These are phyloP conservation scores for Metridium senile DNA, from an alignment of 92 coral and sea anemone species.

Conservation along the genomic window DNA sequence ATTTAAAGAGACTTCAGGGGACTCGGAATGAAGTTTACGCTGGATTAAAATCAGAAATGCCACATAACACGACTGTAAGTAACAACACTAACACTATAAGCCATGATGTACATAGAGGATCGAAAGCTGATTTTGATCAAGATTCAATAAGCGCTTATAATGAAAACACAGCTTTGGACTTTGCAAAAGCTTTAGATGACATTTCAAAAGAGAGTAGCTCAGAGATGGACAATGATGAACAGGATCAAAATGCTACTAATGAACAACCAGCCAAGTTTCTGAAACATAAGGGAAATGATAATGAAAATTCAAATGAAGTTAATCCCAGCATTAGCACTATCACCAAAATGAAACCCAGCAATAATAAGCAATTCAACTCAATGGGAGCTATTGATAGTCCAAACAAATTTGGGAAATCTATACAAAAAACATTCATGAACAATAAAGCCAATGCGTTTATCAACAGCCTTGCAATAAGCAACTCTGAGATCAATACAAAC, in stretches of 20 bases:
- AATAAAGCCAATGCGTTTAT: no score
- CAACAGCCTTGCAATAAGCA: no score
- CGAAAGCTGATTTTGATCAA: neutral
- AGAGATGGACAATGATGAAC: neutral
- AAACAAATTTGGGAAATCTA: no score
- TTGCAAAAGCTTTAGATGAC: neutral
- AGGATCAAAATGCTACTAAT: no score
- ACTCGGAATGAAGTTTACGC: neutral
- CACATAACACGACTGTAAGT: neutral
- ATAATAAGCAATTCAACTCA: no score
- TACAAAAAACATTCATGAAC: no score
- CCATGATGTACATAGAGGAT: no score
- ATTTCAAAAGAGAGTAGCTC: neutral
- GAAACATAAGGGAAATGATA: neutral
- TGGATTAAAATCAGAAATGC: constrained; percentile 16
- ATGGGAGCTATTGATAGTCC: no score
- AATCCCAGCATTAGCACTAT: no score
- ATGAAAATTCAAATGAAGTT: neutral
- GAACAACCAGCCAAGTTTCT: no score
- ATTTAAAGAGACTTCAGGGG: neutral
- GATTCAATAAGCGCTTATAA: neutral
- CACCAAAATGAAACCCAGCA: no score
- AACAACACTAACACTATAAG: no score
- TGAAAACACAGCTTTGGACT: neutral
- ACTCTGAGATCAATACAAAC: neutral